Base-by-base conservation (phyloP, 2,113 vertebrate species). In the Tiliqua scincoides region DNA sequence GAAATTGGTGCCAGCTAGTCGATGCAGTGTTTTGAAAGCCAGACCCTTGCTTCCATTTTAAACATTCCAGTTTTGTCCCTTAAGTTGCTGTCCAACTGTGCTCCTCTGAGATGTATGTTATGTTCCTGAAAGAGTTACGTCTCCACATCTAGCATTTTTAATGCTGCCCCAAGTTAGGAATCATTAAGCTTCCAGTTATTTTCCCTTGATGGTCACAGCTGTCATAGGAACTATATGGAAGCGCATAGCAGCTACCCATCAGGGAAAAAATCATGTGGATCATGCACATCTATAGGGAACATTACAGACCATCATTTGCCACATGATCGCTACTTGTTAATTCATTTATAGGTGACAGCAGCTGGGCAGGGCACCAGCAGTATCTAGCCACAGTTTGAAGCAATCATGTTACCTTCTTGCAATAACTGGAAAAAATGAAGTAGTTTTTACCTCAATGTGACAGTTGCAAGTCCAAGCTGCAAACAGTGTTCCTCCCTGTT, bases 11-110 rank as follows among this genome's bases (percentile, higher is more conserved):
- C 0, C 2, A 90, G 18, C 78, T 17, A 78, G 81, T 87, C 83
- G 59, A 35, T 88, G 37, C 89, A 83, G 10, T 93, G 87, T 89
- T 78, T 43, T 65, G 54, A 63, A 81, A 70, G 2, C 43, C 52
- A 27, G 27, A 30, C 1, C 17, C 27, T 40, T 86, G 9, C 18
- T 67, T 65, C 30, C 21, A 32, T 79, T 81, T 86, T 23, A 74
- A 75, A 67, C 82, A 21, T 57, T 84, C 63, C n/a, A 43, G 81
- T 91, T 92, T 71, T 73, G 65, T 62, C 80, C 23, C 40, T 81
- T 23, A n/a, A 73, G 35, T 57, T 63, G 9, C 6, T 6, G n/a
- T 8, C 0, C 18, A 59, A 48, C 2, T 14, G 78, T 84, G 84
- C 43, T 2, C 18, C 73, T 89, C 32, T 61, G 30, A 54, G 82